Evolutionary conservation across 2,797 vertebrate species (phyloP).

Genomic region (Hypotaenidia philippensis): DNA sequence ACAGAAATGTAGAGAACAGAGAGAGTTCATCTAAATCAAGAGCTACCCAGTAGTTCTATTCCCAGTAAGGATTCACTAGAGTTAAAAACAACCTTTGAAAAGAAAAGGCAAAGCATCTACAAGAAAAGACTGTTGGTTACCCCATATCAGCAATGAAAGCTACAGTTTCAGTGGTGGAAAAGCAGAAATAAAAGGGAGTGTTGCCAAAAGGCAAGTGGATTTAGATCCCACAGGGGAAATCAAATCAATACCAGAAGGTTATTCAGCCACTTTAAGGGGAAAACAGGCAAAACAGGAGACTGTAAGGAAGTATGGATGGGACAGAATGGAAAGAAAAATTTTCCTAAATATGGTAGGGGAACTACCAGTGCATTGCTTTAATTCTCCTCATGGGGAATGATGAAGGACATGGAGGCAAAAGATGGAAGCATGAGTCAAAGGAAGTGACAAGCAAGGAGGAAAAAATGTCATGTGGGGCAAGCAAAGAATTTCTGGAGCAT

Average conservation of each 20-base stretch:
- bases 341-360: background rate
- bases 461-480: background rate
- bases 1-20: background rate
- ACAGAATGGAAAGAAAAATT: background rate
- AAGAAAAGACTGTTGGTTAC: background rate
- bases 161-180: background rate
- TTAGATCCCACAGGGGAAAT: conserved; percentile 14
- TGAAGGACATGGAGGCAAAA: background rate
- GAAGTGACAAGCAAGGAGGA: background rate
- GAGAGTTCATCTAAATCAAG: background rate
- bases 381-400: background rate
- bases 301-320: background rate
- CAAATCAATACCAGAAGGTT: conserved; percentile 22
- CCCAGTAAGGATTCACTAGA: background rate
- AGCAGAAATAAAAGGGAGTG: conserved; percentile 5
- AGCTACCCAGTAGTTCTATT: background rate
- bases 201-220: conserved; percentile 25
- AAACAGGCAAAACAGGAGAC: background rate
- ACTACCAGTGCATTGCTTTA: background rate
- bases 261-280: background rate
- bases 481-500: background rate
- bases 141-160: background rate
- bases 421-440: background rate
- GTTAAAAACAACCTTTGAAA: background rate
- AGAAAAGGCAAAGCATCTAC: background rate